These are phyloP conservation scores for Zeugodacus cucurbitae DNA, from an alignment of 1,140 invertebrate species.

Conservation along the genomic window DNA sequence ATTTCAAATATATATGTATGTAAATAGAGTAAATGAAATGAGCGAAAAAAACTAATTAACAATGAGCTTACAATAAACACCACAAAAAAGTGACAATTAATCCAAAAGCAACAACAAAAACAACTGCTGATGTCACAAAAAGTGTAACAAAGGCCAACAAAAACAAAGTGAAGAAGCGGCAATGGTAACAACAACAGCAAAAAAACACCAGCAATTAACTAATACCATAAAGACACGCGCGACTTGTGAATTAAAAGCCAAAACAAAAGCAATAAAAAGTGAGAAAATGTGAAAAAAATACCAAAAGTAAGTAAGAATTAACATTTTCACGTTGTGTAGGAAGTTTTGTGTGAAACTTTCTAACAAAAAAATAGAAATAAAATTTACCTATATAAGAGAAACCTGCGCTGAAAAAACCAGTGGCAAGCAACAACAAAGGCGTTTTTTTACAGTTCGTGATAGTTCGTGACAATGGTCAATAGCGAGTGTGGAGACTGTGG, in stretches of 20 bases:
- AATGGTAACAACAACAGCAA: background rate
- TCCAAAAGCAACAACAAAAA: background rate
- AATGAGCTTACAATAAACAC: background rate
- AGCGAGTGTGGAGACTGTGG: background rate
- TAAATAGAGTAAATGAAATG: background rate
- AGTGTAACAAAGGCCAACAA: background rate
- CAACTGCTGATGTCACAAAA: background rate
- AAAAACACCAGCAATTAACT: background rate
- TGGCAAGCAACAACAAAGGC: conserved; percentile 15
- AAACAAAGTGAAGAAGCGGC: background rate
- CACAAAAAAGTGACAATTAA: background rate
- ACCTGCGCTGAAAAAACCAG: background rate
- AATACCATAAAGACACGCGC: background rate
- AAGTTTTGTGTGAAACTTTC: conserved; percentile 9
- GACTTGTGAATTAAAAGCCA: background rate
- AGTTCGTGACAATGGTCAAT: conserved; percentile 23
- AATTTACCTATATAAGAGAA: background rate
- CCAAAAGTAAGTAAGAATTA: background rate
- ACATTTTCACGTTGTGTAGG: background rate
- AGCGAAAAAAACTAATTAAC: background rate
- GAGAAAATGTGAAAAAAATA: background rate
- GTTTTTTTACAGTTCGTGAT: background rate
- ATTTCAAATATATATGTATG: background rate
- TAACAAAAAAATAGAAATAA: background rate
- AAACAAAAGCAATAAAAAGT: background rate